Evolutionary conservation across 2,888 invertebrate genomes (phyloP), one percentile per base, ranked within the genome.

Genomic region (Diplazon laetatorius): DNA sequence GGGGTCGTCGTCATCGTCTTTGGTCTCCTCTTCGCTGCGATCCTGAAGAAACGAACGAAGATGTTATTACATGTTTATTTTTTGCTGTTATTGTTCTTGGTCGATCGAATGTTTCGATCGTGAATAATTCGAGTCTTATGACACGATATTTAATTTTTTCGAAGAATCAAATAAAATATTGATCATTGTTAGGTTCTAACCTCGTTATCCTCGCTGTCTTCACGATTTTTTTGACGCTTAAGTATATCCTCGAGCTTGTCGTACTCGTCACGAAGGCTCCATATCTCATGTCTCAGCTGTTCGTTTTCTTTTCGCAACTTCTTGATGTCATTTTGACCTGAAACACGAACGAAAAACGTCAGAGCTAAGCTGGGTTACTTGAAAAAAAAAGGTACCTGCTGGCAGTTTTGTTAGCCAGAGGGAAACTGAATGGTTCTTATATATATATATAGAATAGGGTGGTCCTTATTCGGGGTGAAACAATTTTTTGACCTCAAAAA

Each of bases 311-410:
- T 93, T 81, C 96, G 95, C 87, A 97, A 90, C 89, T 97, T 97
- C 91, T 97, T 97, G 85, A 97, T 96, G 89, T 97, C 97, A 83
- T 95, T 95, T 90, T 97, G 97, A 83, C 97, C 97, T 97, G 92
- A 10, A 70, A 76, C 48, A 66, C 10, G 9, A 14, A 66, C 48
- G 12, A 14, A 71, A 73, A 69, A 50, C 14, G 22, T 20, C 46
- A 70, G 57, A 50, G 30, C 39, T 22, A 30, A 69, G 46, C 8
- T 22, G 46, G 25, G 57, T n/a, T 18, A 22, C 12, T 37, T 18
- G 3, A n/a, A 1, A 12, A 10, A 25, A 18, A 12, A 10, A 25
- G 30, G 2, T 3, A 46, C 1, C 12, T 37, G n/a, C 10, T n/a
- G 5, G 9, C 14, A 39, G 44, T 48, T 48, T 30, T 22, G 5